Evolutionary conservation across 1,140 invertebrate genomes (phyloP).

Genomic region (Drosophila funebris): DNA sequence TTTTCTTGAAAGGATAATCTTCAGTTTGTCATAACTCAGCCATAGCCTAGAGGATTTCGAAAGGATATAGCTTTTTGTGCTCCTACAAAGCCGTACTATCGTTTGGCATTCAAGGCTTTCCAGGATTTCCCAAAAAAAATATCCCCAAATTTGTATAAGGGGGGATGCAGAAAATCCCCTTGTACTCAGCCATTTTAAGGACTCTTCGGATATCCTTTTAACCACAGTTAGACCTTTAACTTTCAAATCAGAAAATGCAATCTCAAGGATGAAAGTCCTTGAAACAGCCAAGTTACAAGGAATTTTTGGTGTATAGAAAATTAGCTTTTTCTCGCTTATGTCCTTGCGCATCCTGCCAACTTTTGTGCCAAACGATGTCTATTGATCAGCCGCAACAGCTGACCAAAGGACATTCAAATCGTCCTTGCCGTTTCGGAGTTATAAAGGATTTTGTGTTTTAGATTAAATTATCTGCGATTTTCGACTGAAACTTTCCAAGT

Average conservation of each 20-base stretch:
- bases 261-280: not conserved
- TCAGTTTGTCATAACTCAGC: too few species aligned
- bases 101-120: not conserved
- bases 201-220: not conserved
- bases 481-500: not conserved
- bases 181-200: not conserved
- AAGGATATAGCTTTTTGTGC: too few species aligned
- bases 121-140: not conserved
- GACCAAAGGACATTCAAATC: not conserved
- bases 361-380: not conserved
- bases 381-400: not conserved
- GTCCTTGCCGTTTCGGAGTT: not conserved
- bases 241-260: not conserved
- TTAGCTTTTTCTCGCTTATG: not conserved
- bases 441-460: not conserved
- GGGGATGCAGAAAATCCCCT: not conserved
- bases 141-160: not conserved
- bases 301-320: not conserved
- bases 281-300: not conserved
- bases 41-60: not conserved
- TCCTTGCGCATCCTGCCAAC: not conserved
- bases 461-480: not conserved
- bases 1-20: too few species aligned
- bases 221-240: not conserved
- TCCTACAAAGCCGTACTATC: not conserved